These are phyloP conservation scores for Sarcophaga bullata DNA, from an alignment of 1,140 invertebrate genomes.

Conservation along the genomic window DNA sequence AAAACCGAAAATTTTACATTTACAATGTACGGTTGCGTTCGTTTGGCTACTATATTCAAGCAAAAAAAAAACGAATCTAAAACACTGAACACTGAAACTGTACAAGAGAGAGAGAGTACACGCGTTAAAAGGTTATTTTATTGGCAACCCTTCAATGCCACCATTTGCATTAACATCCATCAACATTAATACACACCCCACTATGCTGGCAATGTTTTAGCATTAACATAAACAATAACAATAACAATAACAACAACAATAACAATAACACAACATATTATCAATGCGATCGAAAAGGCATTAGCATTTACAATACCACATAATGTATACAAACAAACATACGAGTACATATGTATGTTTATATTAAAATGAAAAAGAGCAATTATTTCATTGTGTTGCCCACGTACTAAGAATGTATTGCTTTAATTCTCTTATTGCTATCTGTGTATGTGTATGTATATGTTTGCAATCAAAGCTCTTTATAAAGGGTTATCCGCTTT, in stretches of 20 bases:
- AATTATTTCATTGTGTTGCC: no score
- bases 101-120: constrained; percentile 3
- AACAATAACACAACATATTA: neutral
- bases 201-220: no score
- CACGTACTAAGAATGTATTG: no score
- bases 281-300: neutral
- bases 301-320: neutral
- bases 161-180: constrained; percentile 9
- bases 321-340: no score
- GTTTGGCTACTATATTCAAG: neutral
- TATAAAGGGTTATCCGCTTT: no score
- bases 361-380: no score
- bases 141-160: constrained; percentile 42
- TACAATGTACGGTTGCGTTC: neutral
- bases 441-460: no score
- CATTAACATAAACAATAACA: neutral
- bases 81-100: neutral
- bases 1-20: constrained; percentile 33
- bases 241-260: neutral
- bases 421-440: no score
- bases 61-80: neutral
- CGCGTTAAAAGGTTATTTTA: constrained; percentile 42
- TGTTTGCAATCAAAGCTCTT: no score
- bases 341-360: no score
- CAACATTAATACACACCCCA: neutral